Percentiles rank a stretch among this genome's conserved stretches.
Evolutionary conservation across 1,140 invertebrate species (phyloP).

Genomic region (Mycetomoellerius zeteki): DNA sequence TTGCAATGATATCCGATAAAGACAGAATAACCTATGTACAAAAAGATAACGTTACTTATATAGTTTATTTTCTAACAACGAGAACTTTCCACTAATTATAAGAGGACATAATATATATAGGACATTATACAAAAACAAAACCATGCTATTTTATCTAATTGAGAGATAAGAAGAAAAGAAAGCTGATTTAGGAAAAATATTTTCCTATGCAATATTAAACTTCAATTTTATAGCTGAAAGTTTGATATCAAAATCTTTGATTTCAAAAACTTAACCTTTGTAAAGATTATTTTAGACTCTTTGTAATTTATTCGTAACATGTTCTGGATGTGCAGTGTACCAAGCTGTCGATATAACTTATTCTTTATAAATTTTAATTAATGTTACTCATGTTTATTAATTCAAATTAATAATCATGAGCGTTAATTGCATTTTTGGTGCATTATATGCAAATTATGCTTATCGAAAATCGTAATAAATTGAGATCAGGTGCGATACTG

Average conservation of each 20-base stretch:
- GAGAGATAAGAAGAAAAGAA: background rate
- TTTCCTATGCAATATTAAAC: background rate
- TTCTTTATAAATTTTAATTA: slow-evolving; percentile 13
- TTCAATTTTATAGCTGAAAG: background rate
- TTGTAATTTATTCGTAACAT: slow-evolving; percentile 4
- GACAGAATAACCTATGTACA: background rate
- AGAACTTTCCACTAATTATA: background rate
- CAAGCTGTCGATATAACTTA: background rate
- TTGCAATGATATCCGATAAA: background rate
- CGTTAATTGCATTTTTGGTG: slow-evolving; percentile 30
- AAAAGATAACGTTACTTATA: background rate
- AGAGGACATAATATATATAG: background rate
- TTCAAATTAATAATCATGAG: slow-evolving; percentile 21
- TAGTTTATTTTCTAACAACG: background rate
- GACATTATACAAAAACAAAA: background rate
- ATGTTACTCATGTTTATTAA: background rate
- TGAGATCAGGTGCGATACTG: background rate
- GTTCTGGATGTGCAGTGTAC: background rate
- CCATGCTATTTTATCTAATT: background rate
- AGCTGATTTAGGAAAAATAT: background rate
- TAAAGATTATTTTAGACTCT: background rate
- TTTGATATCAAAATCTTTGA: background rate
- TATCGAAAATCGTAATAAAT: slow-evolving; percentile 16
- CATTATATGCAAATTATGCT: background rate
- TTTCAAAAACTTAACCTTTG: background rate